A percentile compares a stretch with the other conserved stretches of the same genome.
phyloP scores from a whole-genome alignment of 53 echinoderm and acorn worm genomes.

The Hippasteria phrygiana region DNA sequence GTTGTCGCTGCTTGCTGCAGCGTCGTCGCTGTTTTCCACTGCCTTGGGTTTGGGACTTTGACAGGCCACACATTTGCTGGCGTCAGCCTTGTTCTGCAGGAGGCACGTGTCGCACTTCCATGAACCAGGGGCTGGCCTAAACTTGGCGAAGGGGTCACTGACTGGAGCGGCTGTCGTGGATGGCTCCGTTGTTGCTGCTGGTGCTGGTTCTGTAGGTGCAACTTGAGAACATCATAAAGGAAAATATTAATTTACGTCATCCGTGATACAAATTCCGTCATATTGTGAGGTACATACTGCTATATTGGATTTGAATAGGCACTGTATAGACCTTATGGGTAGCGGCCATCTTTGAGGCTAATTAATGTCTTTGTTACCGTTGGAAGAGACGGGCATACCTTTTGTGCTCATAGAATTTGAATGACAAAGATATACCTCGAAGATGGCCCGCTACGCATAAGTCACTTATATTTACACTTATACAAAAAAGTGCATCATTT shows the following conservation, averaged over 20 bases:
- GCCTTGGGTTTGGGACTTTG: constrained; percentile 42
- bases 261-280: too few relatives aligned
- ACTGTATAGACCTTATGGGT: too few relatives aligned
- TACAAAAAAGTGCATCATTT: too few relatives aligned
- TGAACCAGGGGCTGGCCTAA: constrained; percentile 72
- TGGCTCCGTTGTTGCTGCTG: not conserved
- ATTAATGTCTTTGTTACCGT: too few relatives aligned
- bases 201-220: constrained; percentile 1
- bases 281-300: too few relatives aligned
- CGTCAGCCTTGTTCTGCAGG: constrained; percentile 68
- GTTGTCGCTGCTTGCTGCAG: not conserved
- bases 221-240: constrained; percentile 15
- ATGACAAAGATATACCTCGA: too few relatives aligned
- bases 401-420: too few relatives aligned
- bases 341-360: too few relatives aligned
- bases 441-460: too few relatives aligned
- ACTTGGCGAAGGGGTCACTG: constrained; percentile 59
- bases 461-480: too few relatives aligned
- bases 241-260: not conserved
- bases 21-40: not conserved
- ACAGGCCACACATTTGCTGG: constrained; percentile 63
- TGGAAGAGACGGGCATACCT: too few relatives aligned
- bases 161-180: not conserved
- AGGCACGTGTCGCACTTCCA: constrained; percentile 83
- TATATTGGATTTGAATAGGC: too few relatives aligned